phyloP scores from a whole-genome alignment of 2,797 vertebrate genomes.

The Pangasius larnaudii region DNA sequence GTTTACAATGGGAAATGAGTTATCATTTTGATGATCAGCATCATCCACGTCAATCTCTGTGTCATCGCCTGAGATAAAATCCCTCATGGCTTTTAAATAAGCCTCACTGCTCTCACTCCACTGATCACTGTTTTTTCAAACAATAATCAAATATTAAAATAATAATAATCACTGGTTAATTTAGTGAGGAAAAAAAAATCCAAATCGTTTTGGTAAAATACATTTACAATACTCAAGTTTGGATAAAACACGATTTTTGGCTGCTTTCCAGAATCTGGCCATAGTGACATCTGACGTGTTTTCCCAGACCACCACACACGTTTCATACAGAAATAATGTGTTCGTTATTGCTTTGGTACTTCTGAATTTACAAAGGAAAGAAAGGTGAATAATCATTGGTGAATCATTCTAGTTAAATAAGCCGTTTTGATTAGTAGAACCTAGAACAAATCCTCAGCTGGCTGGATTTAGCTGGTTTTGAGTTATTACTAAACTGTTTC shows the following conservation, averaged over 20 bases:
- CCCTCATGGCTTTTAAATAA: background rate
- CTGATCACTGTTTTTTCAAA: background rate
- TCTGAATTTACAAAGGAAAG: background rate
- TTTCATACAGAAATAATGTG: background rate
- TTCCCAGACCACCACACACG: background rate
- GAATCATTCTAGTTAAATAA: background rate
- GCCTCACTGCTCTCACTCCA: background rate
- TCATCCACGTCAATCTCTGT: background rate
- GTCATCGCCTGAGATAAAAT: background rate
- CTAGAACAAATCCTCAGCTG: background rate
- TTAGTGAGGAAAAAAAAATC: background rate
- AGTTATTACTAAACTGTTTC: background rate
- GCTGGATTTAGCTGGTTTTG: background rate
- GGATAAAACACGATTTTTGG: background rate
- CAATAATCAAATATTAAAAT: background rate
- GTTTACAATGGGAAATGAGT: background rate
- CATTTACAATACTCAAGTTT: background rate
- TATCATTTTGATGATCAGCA: background rate
- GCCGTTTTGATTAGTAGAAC: background rate
- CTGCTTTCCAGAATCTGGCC: background rate
- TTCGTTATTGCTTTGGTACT: background rate
- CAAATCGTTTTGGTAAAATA: background rate
- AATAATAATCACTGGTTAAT: background rate
- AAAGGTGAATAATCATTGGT: background rate
- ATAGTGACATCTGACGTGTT: background rate